These are phyloP conservation scores for Sussaba pulchella DNA, from an alignment of 2,888 invertebrate species.

Conservation along the genomic window DNA sequence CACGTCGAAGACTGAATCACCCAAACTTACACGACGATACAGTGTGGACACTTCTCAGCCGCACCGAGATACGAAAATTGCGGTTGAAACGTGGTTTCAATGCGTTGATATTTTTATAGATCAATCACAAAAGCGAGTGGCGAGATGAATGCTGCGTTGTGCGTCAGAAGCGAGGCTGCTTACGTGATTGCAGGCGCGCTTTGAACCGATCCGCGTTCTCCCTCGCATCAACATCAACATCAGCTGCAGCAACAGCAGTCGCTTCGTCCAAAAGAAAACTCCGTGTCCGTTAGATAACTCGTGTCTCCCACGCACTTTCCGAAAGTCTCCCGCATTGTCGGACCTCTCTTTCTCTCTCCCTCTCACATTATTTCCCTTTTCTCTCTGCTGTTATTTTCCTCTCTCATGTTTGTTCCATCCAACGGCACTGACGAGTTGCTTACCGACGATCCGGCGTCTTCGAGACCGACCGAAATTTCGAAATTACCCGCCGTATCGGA, in stretches of 20 bases:
- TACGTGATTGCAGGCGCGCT: slow-evolving; percentile 52
- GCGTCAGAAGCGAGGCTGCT: slow-evolving; percentile 29
- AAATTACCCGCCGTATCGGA: neutral
- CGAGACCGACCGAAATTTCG: neutral
- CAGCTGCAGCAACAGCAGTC: neutral
- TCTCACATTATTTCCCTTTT: too few relatives aligned
- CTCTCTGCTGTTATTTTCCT: neutral
- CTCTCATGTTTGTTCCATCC: neutral
- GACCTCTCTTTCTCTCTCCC: slow-evolving; percentile 11
- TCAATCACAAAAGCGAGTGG: slow-evolving; percentile 1
- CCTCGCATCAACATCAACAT: slow-evolving; percentile 20
- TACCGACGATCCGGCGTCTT: neutral
- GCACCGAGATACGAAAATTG: too few relatives aligned
- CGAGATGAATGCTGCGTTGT: neutral
- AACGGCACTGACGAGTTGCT: neutral
- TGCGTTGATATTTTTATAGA: neutral
- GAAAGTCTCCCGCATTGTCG: slow-evolving; percentile 13
- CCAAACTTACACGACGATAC: too few relatives aligned
- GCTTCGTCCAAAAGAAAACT: slow-evolving; percentile 20
- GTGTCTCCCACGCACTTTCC: slow-evolving; percentile 18
- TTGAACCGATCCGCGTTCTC: slow-evolving; percentile 20
- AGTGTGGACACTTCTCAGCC: too few relatives aligned
- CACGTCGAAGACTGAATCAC: too few relatives aligned
- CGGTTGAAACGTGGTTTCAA: neutral
- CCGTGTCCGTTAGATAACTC: slow-evolving; percentile 12